These are phyloP conservation scores for Cygnus olor DNA, from an alignment of 2,797 vertebrate species.

Conservation along the genomic window DNA sequence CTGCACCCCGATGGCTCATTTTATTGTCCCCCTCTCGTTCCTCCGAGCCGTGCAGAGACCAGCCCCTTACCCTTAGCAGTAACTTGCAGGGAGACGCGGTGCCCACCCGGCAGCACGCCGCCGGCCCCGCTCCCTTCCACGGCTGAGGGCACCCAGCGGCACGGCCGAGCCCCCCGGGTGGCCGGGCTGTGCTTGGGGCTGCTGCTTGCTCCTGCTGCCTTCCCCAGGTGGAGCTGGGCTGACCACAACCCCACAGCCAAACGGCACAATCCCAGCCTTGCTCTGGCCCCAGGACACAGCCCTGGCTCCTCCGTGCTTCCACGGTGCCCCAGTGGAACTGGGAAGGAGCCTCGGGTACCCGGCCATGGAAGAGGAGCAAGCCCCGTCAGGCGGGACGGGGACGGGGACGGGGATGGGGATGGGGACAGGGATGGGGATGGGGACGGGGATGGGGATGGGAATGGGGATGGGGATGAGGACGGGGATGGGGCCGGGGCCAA, in stretches of 20 bases:
- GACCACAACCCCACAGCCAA: not conserved
- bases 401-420: no score
- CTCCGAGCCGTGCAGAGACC: not conserved
- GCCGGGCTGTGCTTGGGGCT: not conserved
- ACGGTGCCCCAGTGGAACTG: not conserved
- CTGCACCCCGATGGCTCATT: not conserved
- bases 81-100: not conserved
- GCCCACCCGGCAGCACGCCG: accelerated
- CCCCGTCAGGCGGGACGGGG: no score
- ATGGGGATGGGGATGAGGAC: no score
- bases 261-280: not conserved
- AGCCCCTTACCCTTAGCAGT: not conserved
- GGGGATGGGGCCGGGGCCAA: no score
- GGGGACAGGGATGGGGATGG: no score
- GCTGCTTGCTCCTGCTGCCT: not conserved
- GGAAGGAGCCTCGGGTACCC: not conserved
- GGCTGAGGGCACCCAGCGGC: not conserved
- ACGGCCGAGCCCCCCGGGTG: not conserved
- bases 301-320: accelerated
- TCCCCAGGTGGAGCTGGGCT: accelerated
- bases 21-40: accelerated
- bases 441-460: no score
- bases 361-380: not conserved
- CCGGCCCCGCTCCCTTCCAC: not conserved
- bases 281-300: not conserved